Evolutionary conservation across 2,888 invertebrate species (phyloP), one percentile per base, ranked within the genome.

Genomic region (Drosophila hamatofila): DNA sequence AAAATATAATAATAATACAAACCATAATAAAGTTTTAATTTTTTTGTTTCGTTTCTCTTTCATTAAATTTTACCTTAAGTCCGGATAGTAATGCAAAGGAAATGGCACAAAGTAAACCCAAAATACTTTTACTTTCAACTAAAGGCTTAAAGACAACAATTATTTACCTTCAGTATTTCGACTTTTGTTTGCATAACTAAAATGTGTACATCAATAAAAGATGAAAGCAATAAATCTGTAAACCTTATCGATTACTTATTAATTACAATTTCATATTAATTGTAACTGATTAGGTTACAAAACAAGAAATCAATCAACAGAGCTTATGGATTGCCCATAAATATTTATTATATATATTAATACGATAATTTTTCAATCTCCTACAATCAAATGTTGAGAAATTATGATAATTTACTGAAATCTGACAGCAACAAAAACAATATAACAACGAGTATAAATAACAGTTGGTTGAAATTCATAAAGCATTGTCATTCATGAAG

Each of bases 401-500:
- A 16, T 16, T 3, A 9, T 46, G 4, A 9, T 25, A 25, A 25
- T 25, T 25, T 44, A 44, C 3, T 42, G 23, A 14, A 16, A 7
- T 44, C 14, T 44, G 2, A 44, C 3, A 44, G 14, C 23, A 44
- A 5, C 4, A n/a, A 46, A 8, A 12, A 12, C 0, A 21, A 44
- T 23, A 25, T 9, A 2, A 12, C 11, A 27, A 18, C 2, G n/a
- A 11, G 18, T 9, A 27, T 27, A 12, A 44, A 11, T 8, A 41
- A 21, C 11, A 16, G 23, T 37, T 3, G 7, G 23, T 37, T 11
- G 6, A 27, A 59, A 42, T 35, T 30, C 51, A 46, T 16, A 44
- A 48, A 39, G 35, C 39, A 18, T 49, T 18, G 7, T 18, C 12
- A 37, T 30, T 44, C 21, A 63, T 52, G 51, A 14, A 27, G 33